Conservation (phyloP, 2,888 invertebrate species). For the Graphium colonna region DNA sequence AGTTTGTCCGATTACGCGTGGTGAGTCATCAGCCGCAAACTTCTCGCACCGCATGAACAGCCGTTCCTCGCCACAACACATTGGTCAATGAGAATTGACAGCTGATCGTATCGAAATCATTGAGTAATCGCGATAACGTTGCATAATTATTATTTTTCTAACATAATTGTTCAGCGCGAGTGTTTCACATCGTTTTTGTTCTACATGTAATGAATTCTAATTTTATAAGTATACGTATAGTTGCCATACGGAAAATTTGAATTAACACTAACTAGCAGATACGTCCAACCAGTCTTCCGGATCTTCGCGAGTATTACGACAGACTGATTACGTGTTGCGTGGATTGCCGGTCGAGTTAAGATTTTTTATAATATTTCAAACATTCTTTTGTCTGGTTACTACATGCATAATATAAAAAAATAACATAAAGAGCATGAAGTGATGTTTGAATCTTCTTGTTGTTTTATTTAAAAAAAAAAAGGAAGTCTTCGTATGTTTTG, state of each 20-base stretch:
- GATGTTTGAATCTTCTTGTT: too few relatives aligned
- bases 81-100: slow-evolving; percentile 59
- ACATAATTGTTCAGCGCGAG: not conserved
- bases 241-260: slow-evolving; percentile 6
- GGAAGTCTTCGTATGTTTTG: too few relatives aligned
- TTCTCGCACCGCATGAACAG: slow-evolving; percentile 35
- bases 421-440: too few relatives aligned
- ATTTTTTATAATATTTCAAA: too few relatives aligned
- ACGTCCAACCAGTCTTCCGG: not conserved
- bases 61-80: slow-evolving; percentile 45
- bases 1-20: slow-evolving; percentile 24
- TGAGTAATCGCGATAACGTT: slow-evolving; percentile 39
- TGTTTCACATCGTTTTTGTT: not conserved
- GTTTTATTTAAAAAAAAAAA: too few relatives aligned
- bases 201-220: not conserved
- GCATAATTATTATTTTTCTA: slow-evolving; percentile 13
- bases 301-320: not conserved
- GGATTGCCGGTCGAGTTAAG: too few relatives aligned
- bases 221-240: too few relatives aligned
- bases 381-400: too few relatives aligned
- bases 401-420: too few relatives aligned
- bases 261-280: not conserved
- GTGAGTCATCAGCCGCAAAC: slow-evolving; percentile 32
- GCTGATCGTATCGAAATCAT: slow-evolving; percentile 36
- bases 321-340: too few relatives aligned